phyloP scores from a whole-genome alignment of 2,797 vertebrate genomes.

The Sebastes trivittatus region DNA sequence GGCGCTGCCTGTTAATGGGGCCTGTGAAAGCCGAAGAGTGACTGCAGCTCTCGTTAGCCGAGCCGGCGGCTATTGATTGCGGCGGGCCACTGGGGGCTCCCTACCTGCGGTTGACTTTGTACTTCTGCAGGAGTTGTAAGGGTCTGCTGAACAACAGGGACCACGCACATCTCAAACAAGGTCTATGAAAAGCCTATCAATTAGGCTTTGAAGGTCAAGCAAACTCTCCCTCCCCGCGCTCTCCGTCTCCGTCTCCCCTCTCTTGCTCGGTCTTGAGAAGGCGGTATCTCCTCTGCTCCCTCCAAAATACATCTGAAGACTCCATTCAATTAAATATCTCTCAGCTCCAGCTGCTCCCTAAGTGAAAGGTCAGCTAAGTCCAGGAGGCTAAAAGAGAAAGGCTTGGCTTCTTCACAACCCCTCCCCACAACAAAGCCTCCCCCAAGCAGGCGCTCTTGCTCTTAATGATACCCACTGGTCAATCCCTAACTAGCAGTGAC shows the following conservation, averaged over 20 bases:
- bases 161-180: constrained; percentile 82
- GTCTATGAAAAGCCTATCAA: constrained; percentile 87
- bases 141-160: constrained; percentile 81
- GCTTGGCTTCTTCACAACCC: constrained; percentile 76
- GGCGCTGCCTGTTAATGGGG: constrained; percentile 62
- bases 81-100: constrained; percentile 77
- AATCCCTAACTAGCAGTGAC: constrained; percentile 90
- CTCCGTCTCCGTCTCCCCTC: constrained; percentile 44
- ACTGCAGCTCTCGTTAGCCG: constrained; percentile 77
- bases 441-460: constrained; percentile 74
- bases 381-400: constrained; percentile 88
- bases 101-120: constrained; percentile 88
- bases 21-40: constrained; percentile 69
- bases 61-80: constrained; percentile 79
- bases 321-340: constrained; percentile 97
- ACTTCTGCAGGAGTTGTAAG: constrained; percentile 84
- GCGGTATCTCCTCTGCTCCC: constrained; percentile 72
- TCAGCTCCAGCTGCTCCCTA: constrained; percentile 92
- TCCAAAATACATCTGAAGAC: constrained; percentile 92
- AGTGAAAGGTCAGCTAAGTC: constrained; percentile 97
- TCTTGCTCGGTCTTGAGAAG: constrained; percentile 76
- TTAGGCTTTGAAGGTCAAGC: constrained; percentile 93
- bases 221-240: constrained; percentile 69
- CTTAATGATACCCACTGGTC: constrained; percentile 97
- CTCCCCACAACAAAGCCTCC: constrained; percentile 81